Conservation (phyloP, 2,888 invertebrate genomes). For the Fragum sueziense region DNA sequence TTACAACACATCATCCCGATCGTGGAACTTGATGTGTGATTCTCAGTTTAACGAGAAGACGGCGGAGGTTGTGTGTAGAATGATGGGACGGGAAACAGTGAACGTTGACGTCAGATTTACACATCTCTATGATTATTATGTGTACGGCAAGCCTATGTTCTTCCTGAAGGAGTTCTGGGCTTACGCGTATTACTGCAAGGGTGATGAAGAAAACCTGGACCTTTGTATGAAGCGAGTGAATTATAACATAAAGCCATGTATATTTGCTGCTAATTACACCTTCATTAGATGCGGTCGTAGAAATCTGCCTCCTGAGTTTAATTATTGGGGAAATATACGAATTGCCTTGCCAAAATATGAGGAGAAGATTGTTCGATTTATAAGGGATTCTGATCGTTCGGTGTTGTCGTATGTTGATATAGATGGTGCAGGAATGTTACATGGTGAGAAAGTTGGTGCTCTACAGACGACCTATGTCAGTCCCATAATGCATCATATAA, state of each 20-base stretch:
- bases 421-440: slow-evolving; percentile 96
- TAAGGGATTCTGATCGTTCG: slow-evolving; percentile 86
- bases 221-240: slow-evolving; percentile 90
- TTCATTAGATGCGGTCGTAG: slow-evolving; percentile 93
- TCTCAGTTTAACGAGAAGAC: slow-evolving; percentile 97
- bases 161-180: slow-evolving; percentile 81
- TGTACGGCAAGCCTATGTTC: slow-evolving; percentile 79
- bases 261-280: slow-evolving; percentile 93
- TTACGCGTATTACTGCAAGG: slow-evolving; percentile 79
- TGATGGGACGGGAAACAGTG: slow-evolving; percentile 93
- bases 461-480: slow-evolving; percentile 94
- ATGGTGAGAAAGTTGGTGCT: slow-evolving; percentile 95
- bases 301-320: slow-evolving; percentile 71
- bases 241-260: slow-evolving; percentile 87
- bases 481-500: slow-evolving; percentile 91
- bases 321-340: slow-evolving; percentile 96
- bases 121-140: slow-evolving; percentile 79
- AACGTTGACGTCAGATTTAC: slow-evolving; percentile 92
- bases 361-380: slow-evolving; percentile 86
- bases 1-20: slow-evolving; percentile 96
- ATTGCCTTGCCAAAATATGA: slow-evolving; percentile 96
- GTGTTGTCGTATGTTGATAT: slow-evolving; percentile 89
- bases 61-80: slow-evolving; percentile 97
- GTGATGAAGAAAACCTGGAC: slow-evolving; percentile 82
- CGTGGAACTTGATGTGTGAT: slow-evolving; percentile 99